These are phyloP conservation scores for Marronus borbonicus DNA, from an alignment of 2,888 invertebrate species.

Conservation along the genomic window DNA sequence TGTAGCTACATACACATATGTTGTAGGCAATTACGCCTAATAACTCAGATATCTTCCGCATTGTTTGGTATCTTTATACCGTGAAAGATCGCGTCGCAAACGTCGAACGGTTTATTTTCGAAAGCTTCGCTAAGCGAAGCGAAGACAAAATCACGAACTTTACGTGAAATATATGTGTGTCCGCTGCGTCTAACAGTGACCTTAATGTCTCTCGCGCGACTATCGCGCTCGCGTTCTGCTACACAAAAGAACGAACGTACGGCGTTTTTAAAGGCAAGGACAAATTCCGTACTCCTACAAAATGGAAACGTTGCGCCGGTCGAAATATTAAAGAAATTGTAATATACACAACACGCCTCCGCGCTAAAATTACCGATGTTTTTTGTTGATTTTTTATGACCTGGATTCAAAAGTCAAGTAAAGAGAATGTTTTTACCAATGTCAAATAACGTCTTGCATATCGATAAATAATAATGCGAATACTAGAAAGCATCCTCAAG, in stretches of 20 bases:
- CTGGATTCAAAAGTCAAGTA: constrained; percentile 19
- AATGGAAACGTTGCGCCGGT: constrained; percentile 15
- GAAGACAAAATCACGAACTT: constrained; percentile 42
- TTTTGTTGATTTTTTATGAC: constrained; percentile 15
- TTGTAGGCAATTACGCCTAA: constrained; percentile 32
- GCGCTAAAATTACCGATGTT: neutral
- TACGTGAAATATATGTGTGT: constrained; percentile 36
- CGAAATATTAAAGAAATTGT: constrained; percentile 36
- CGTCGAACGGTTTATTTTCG: constrained; percentile 8
- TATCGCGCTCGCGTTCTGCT: constrained; percentile 30
- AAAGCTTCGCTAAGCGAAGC: constrained; percentile 35
- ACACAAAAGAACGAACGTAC: constrained; percentile 42
- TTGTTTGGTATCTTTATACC: constrained; percentile 38
- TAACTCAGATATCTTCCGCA: constrained; percentile 43
- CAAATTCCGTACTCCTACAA: constrained; percentile 46
- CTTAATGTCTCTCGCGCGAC: constrained; percentile 40
- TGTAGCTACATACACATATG: neutral
- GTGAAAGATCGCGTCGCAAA: constrained; percentile 27
- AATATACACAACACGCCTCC: neutral
- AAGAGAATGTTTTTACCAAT: constrained; percentile 31
- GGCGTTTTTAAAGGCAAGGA: constrained; percentile 50
- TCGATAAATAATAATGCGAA: neutral
- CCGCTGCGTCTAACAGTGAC: constrained; percentile 41
- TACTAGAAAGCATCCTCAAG: too few relatives aligned
- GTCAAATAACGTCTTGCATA: neutral